phyloP scores from a whole-genome alignment of 2,113 vertebrate species.

The Astatoreochromis straeleni region DNA sequence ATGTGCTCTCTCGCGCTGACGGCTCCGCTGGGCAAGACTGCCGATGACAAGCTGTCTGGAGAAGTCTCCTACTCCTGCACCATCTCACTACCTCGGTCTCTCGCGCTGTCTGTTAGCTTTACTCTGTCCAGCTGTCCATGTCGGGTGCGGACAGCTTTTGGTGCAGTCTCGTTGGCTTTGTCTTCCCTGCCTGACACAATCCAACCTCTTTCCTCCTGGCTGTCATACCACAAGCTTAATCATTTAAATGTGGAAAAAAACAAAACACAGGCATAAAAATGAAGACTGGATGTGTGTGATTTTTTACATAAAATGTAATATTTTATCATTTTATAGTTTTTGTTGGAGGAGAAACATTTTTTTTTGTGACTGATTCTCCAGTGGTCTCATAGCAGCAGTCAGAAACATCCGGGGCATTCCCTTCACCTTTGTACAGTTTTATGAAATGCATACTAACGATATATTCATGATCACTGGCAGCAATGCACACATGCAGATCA shows the following conservation, averaged over 20 bases:
- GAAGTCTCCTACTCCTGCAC: conserved; percentile 23
- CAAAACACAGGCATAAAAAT: background rate
- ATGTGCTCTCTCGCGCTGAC: conserved; percentile 32
- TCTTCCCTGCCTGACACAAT: background rate
- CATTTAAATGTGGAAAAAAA: background rate
- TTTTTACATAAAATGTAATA: background rate
- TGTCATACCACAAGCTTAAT: background rate
- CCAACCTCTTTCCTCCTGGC: background rate
- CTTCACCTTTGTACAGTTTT: conserved; percentile 53
- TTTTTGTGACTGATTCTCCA: background rate
- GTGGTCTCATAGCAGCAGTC: conserved; percentile 27
- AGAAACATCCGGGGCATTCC: conserved; percentile 35
- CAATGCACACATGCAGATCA: conserved; percentile 69
- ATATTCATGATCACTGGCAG: conserved; percentile 58
- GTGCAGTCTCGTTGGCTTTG: background rate
- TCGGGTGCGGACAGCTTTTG: background rate
- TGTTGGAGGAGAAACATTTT: background rate
- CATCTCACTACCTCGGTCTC: conserved; percentile 5
- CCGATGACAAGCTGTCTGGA: conserved; percentile 51
- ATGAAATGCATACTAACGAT: conserved; percentile 64
- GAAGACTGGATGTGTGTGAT: background rate
- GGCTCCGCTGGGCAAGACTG: conserved; percentile 33
- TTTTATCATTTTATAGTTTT: background rate
- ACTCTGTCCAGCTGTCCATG: conserved; percentile 9
- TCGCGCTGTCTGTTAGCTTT: conserved; percentile 8